Evolutionary conservation across 2,113 vertebrate genomes (phyloP).

Genomic region (Pachycephala philippinensis): DNA sequence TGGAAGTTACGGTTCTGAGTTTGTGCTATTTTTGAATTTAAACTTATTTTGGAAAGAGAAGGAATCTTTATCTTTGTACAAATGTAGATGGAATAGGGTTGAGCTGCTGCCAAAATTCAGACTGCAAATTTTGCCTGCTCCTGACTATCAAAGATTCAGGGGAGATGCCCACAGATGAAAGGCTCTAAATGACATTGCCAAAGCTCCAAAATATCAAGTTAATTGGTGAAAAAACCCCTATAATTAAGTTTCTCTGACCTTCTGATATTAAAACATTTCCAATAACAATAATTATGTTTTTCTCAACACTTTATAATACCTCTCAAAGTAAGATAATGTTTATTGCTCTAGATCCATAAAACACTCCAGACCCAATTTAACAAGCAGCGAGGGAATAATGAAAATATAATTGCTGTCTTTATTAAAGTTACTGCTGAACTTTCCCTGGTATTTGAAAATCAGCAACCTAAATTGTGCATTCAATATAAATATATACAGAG

Average conservation of each 20-base stretch:
- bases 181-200: neutral
- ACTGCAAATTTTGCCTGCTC: neutral
- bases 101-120: neutral
- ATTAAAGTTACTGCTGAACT: slow-evolving; percentile 19
- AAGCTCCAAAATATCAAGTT: neutral
- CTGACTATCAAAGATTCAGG: neutral
- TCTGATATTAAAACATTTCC: neutral
- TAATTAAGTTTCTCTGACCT: neutral
- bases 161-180: neutral
- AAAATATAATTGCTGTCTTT: slow-evolving; percentile 22
- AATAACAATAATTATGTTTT: slow-evolving; percentile 2
- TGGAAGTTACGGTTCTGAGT: neutral
- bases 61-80: neutral
- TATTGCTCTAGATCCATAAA: slow-evolving; percentile 33
- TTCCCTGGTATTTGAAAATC: neutral
- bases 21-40: neutral
- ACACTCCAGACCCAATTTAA: neutral
- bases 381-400: slow-evolving; percentile 28
- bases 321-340: slow-evolving; percentile 19
- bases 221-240: neutral
- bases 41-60: neutral
- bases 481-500: neutral
- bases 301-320: neutral
- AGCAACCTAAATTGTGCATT: neutral
- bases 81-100: neutral